Base-by-base conservation (phyloP, 2,888 invertebrate genomes). In the Caradrina kadenii region DNA sequence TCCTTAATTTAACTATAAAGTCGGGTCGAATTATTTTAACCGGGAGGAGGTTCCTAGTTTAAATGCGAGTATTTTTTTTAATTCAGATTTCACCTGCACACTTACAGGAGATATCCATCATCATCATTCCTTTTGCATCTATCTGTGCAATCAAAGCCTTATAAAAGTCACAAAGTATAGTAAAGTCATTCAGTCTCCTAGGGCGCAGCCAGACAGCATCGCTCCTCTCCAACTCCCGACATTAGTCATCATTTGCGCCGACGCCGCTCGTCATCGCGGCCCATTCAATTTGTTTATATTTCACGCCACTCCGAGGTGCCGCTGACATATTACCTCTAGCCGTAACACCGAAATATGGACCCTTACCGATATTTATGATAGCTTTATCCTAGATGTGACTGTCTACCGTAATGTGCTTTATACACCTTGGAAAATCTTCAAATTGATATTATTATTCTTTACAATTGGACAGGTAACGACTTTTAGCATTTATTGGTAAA, bases 241-340 rank as follows among this genome's bases (percentile, higher is more conserved):
- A 94, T 96, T 93, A 94, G 87, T 96, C 93, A 95, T 94, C 92
- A 94, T 96, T 95, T 95, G 93, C 91, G 86, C 76, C 87, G 92
- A 90, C 87, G 88, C 88, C 85, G 88, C 93, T 93, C 94, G 87
- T 95, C 94, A 94, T 92, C 88, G 88, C 88, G 89, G 89, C 87
- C 89, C 90, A 93, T 96, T 94, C 95, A 95, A 95, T 95, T 95
- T 95, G 95, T 95, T 95, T 95, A 94, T 94, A 95, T 95, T 95
- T 94, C 93, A 93, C 93, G 93, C 92, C 92, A 93, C 93, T 93
- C 92, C 87, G 93, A 93, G 94, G 93, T 93, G 94, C 93, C 87
- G 80, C 82, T 89, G 91, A 94, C 90, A 92, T 93, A 93, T 90
- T 81, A 89, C 87, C 91, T 75, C 64, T 68, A 73, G 72, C 88